Percentiles rank a stretch among this genome's conserved stretches.
Evolutionary conservation across 2,888 invertebrate species (phyloP).

Genomic region (Meloe dianella): DNA sequence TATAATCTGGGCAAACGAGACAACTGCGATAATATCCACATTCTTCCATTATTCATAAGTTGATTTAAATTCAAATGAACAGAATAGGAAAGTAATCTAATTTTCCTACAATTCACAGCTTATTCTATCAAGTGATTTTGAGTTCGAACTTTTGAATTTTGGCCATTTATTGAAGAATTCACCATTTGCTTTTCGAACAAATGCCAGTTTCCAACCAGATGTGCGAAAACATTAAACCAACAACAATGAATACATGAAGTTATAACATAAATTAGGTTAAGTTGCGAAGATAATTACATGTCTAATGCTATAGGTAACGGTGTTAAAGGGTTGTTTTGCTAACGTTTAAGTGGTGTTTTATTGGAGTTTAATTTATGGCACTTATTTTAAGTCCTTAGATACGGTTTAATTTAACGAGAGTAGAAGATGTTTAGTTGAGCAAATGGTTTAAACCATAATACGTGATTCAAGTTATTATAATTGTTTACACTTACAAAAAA

Average conservation of each 20-base stretch:
- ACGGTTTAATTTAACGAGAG: constrained; percentile 24
- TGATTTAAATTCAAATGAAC: constrained; percentile 32
- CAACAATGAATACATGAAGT: constrained; percentile 33
- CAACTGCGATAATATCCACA: constrained; percentile 5
- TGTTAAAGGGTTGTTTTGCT: constrained; percentile 31
- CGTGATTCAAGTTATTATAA: too few species aligned
- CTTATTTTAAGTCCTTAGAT: constrained; percentile 21
- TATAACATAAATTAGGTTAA: constrained; percentile 32
- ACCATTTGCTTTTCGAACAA: neutral
- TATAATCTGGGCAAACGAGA: constrained; percentile 3
- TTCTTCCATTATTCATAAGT: constrained; percentile 32
- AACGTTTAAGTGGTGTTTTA: constrained; percentile 30
- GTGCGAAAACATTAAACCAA: neutral
- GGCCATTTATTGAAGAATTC: neutral
- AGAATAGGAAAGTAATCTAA: constrained; percentile 27
- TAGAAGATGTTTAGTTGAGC: neutral
- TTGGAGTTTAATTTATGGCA: constrained; percentile 31
- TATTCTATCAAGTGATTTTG: too few species aligned
- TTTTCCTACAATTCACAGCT: too few species aligned
- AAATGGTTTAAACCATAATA: neutral
- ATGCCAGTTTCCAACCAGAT: neutral
- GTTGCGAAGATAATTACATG: constrained; percentile 31
- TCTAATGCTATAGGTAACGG: constrained; percentile 28
- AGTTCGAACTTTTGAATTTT: neutral
- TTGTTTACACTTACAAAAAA: neutral